Base-by-base conservation (phyloP, 2,113 vertebrate genomes). In the Electrona antarctica region DNA sequence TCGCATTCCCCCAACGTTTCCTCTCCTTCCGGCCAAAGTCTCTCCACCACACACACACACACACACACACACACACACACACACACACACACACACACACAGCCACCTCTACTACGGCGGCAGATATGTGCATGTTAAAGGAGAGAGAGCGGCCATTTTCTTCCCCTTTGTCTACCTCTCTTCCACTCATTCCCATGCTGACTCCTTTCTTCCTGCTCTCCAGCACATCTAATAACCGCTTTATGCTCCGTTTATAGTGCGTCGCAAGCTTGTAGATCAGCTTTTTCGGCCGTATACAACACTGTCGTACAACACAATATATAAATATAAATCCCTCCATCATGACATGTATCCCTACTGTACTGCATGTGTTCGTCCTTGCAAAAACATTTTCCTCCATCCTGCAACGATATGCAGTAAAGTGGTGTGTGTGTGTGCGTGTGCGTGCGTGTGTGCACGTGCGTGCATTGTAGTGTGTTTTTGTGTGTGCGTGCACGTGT, bases 71-170 rank as follows among this genome's bases (percentile, higher is more conserved):
- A 21, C 21, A 21, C 21, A 21, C 21, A 21, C 21, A 21, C 21
- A 21, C 21, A 21, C 73, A 57, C 60, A 59, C 21, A 21, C 21
- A 21, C 21, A 21, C 21, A 21, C 21, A 21, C 73, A 57, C 60
- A 59, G 60, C 74, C 86, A 47, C 66, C 55, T 51, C 59, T 68
- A 85, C 76, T 86, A 41, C 33, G 33, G 33, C 33, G 2, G 33
- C 21, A 87, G 88, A 89, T 89, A 92, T 89, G 88, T 87, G 86
- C 89, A 88, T 89, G 77, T 88, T 89, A 85, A 88, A 49, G 62
- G 46, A 71, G 67, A 48, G 14, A 33, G 29, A 52, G 64, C 59
- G 8, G 11, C 8, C 8, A 15, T 59, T 51, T 56, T 45, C n/a
- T 69, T 62, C 76, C 78, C 63, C 71, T 41, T 61, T 48, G 63